These are phyloP conservation scores for Aurelia aurita complex sp. Pacific DNA, from an alignment of 30 jellyfish, hydroid and myxozoan species.

Conservation along the genomic window DNA sequence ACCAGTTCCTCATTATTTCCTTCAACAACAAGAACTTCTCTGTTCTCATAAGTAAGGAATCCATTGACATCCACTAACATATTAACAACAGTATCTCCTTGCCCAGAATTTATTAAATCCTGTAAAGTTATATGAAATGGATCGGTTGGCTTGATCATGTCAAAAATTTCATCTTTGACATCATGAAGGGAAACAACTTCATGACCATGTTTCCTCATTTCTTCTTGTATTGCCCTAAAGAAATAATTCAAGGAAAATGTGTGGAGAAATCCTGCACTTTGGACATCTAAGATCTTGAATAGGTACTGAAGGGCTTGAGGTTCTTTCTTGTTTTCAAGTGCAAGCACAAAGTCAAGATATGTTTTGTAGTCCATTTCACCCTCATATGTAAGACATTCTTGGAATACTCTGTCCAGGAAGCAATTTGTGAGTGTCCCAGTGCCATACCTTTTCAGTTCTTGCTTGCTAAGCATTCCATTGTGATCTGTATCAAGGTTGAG, in stretches of 20 bases:
- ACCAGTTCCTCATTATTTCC: constrained; percentile 82
- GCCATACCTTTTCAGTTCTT: constrained; percentile 93
- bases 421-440: constrained; percentile 94
- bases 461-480: constrained; percentile 97
- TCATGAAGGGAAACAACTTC: constrained; percentile 87
- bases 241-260: constrained; percentile 94
- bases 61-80: constrained; percentile 94
- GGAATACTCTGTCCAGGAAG: constrained; percentile 91
- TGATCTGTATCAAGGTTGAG: constrained; percentile 95
- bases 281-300: constrained; percentile 89
- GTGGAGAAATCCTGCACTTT: constrained; percentile 81
- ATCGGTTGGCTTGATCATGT: constrained; percentile 90
- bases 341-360: constrained; percentile 95
- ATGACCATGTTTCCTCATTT: constrained; percentile 96
- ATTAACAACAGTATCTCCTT: constrained; percentile 94
- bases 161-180: constrained; percentile 97
- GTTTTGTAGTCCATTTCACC: constrained; percentile 99
- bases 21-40: constrained; percentile 90
- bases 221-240: constrained; percentile 92
- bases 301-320: constrained; percentile 97
- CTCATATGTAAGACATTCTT: constrained; percentile 98
- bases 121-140: constrained; percentile 82
- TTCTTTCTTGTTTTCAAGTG: constrained; percentile 95
- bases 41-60: constrained; percentile 87
- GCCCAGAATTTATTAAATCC: constrained; percentile 83